Evolutionary conservation across 2,888 invertebrate genomes (phyloP), one percentile per base, ranked within the genome.

Genomic region (Pseudoips prasinana): DNA sequence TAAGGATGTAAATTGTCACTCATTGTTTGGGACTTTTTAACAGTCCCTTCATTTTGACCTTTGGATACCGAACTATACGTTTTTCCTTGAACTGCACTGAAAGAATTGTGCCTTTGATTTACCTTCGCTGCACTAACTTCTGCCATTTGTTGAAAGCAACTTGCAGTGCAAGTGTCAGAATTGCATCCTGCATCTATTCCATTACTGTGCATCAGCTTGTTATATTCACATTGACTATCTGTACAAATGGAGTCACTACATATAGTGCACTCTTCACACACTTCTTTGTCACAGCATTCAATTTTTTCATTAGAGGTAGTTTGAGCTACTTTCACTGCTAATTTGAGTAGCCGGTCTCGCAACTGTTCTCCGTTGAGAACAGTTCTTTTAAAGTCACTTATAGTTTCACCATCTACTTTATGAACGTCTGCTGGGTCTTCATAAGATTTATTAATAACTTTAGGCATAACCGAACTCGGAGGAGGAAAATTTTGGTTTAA

Each of bases 341-440:
- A 85, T 68, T 92, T 92, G 52, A 93, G 85, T 9, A 94, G 73
- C 22, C 92, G 91, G 48, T 92, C 90, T 37, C 93, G 77, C 29
- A 94, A 72, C 57, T 93, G 93, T 51, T 93, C 93, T 8, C 92
- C 92, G 34, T 93, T 92, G 0, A 92, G 73, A 20, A 90, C 80
- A 22, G 84, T 87, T 61, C 79, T 75, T 66, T 85, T 89, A 34
- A 88, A 84, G 37, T 87, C 86, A 42, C 73, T 79, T 41, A 85
- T 79, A 24, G 76, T 67, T 60, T 86, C 84, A 31, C 70, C 64
- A 33, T 81, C 78, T 19, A 46, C 22, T 50, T 74, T 78, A 43
- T 62, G 57, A 10, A 59, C 25, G 32, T 75, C 70, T 4, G 31
- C 41, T 18, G 59, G 38, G 22, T 70, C 65, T 43, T 83, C 80